Percentiles rank a stretch among this genome's conserved stretches.
phyloP scores from a whole-genome alignment of 1,140 invertebrate genomes.

The Lepeophtheirus salmonis region DNA sequence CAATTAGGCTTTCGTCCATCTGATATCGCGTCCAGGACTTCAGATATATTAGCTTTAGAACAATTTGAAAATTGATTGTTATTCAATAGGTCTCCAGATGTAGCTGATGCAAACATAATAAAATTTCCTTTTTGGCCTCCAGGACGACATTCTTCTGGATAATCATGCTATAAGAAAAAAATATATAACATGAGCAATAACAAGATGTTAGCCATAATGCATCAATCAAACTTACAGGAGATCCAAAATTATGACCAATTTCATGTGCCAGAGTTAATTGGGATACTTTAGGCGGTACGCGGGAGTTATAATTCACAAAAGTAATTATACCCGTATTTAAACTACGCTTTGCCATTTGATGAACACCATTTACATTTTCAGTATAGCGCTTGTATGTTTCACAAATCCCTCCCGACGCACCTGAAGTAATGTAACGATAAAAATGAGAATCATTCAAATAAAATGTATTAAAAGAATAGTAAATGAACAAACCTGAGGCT shows the following conservation, averaged over 20 bases:
- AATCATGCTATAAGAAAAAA: slow-evolving; percentile 52
- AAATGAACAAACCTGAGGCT: slow-evolving; percentile 41
- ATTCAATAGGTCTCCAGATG: slow-evolving; percentile 75
- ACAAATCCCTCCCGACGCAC: slow-evolving; percentile 92
- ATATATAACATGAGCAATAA: slow-evolving; percentile 29
- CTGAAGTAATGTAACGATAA: slow-evolving; percentile 34
- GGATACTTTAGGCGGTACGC: slow-evolving; percentile 88
- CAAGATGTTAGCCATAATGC: slow-evolving; percentile 12
- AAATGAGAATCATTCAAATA: background rate
- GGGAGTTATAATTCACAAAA: slow-evolving; percentile 93
- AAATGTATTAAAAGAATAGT: slow-evolving; percentile 9
- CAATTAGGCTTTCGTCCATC: slow-evolving; percentile 87
- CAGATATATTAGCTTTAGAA: slow-evolving; percentile 83
- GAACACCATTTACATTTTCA: slow-evolving; percentile 75
- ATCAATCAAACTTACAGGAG: slow-evolving; percentile 26
- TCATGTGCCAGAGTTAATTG: slow-evolving; percentile 95
- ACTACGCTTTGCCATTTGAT: slow-evolving; percentile 76
- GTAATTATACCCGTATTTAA: slow-evolving; percentile 98
- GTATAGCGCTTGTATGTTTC: slow-evolving; percentile 94
- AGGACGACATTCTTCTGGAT: slow-evolving; percentile 70
- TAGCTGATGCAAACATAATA: slow-evolving; percentile 94
- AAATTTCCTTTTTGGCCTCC: slow-evolving; percentile 69
- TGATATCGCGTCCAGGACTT: slow-evolving; percentile 71
- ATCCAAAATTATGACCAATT: slow-evolving; percentile 98
- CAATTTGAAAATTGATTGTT: slow-evolving; percentile 87